Evolutionary conservation across 30 jellyfish, hydroid and myxozoan species (phyloP), one percentile per base, ranked within the genome.

Genomic region (Clytia hemisphaerica): DNA sequence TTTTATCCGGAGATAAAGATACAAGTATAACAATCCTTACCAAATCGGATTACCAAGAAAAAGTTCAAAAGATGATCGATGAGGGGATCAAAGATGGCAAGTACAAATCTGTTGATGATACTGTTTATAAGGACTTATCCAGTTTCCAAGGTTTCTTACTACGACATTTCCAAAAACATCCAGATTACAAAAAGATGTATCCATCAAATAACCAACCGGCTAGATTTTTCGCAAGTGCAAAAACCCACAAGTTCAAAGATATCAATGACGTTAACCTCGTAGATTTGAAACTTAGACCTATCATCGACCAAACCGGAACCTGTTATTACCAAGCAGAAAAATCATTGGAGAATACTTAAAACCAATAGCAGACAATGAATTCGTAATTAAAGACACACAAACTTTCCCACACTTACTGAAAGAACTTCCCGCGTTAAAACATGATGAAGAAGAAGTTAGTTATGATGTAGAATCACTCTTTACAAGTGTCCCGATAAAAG

Each of bases 171-270:
- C 34, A 64, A 64, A 19, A 35, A 10, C 73, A 37, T 64, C 74
- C 77, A 6, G 77, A 64, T 6, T 64, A 64, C 49, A 24, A 38
- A 34, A 34, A 64, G n/a, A 33, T 37, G 74, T 7, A 32, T 6
- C 73, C 77, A 32, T 64, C 77, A 22, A 64, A 33, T 37, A 64
- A 64, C 33, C 77, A 64, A 64, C 75, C 77, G 37, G 77, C 77
- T 6, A 34, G 75, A 19, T 64, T 64, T 12, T 64, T 64, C 33
- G 77, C 77, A 6, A 37, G 33, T 5, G 75, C 77, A 34, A 64
- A 64, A 38, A 64, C 77, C 7, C 77, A 64, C 27, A 64, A 64
- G 27, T 64, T 64, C 49, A 65, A 19, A 9, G 12, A 12, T 0
- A 32, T 25, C 12, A 25, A 16, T 0, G 24, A 12, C 30, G 65